Conservation (phyloP, 2,888 invertebrate species). For the Drosophila quinaria region DNA sequence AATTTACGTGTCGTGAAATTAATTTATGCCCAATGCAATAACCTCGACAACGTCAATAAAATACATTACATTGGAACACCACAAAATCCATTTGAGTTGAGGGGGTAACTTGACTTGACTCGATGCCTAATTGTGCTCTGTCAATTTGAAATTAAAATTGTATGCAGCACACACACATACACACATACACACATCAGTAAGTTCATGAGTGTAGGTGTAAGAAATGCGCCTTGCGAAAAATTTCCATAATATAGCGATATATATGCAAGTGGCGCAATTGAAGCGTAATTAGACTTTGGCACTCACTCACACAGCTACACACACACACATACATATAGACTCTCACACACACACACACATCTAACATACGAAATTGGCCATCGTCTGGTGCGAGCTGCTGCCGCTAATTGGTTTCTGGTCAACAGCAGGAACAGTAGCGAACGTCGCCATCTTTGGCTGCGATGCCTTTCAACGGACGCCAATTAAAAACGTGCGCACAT, state of each 20-base stretch:
- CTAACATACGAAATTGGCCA: constrained; percentile 54
- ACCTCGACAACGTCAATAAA: constrained; percentile 85
- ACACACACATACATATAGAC: neutral
- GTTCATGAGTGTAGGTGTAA: constrained; percentile 40
- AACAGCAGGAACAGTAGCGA: constrained; percentile 35
- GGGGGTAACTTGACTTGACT: constrained; percentile 4
- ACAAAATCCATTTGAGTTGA: constrained; percentile 6
- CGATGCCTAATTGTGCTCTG: constrained; percentile 74
- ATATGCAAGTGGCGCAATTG: constrained; percentile 85
- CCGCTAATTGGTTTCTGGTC: constrained; percentile 81
- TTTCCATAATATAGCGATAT: constrained; percentile 86
- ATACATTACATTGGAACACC: constrained; percentile 79
- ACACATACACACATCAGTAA: constrained; percentile 15
- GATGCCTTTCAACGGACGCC: constrained; percentile 71
- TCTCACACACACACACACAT: constrained; percentile 26
- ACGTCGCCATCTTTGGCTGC: constrained; percentile 42
- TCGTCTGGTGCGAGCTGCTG: constrained; percentile 64
- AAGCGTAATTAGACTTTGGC: constrained; percentile 84
- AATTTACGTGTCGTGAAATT: constrained; percentile 86
- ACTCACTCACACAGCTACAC: constrained; percentile 52
- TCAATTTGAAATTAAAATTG: constrained; percentile 83
- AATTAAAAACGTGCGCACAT: constrained; percentile 82
- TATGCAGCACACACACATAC: constrained; percentile 34
- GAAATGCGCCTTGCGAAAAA: constrained; percentile 80
- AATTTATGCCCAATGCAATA: constrained; percentile 86